Evolutionary conservation across 2,888 invertebrate genomes (phyloP).

Genomic region (Bhutanitis thaidina): DNA sequence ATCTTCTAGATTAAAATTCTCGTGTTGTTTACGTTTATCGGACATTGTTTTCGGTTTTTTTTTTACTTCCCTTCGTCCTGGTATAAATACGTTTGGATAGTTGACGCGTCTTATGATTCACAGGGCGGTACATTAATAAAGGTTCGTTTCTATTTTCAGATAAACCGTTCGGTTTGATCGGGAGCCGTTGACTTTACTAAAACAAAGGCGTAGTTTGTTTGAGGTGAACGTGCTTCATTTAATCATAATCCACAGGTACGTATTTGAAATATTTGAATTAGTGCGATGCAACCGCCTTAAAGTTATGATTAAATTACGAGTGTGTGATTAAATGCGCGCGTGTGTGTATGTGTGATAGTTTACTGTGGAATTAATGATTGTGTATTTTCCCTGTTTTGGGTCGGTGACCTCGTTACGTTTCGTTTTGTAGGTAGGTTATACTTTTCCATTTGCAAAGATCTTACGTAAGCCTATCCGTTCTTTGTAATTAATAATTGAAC

Average conservation of each 20-base stretch:
- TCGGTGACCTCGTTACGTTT: conserved; percentile 55
- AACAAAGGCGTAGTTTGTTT: conserved; percentile 72
- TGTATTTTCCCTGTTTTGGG: conserved; percentile 60
- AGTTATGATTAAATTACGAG: conserved; percentile 39
- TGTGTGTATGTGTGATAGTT: conserved; percentile 35
- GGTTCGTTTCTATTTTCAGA: conserved; percentile 76
- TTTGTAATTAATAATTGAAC: conserved; percentile 60
- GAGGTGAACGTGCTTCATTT: conserved; percentile 70
- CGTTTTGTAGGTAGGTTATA: conserved; percentile 48
- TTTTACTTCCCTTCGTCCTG: conserved; percentile 47
- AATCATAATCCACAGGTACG: conserved; percentile 64
- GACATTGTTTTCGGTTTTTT: conserved; percentile 35
- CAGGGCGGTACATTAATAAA: conserved; percentile 65
- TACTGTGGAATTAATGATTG: conserved; percentile 25
- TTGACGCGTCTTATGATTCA: conserved; percentile 54
- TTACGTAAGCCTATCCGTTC: conserved; percentile 53
- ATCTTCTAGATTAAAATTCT: conserved; percentile 19
- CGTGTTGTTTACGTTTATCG: conserved; percentile 32
- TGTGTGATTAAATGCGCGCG: conserved; percentile 24
- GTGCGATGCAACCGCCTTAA: conserved; percentile 33
- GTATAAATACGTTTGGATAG: conserved; percentile 58
- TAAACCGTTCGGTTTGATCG: conserved; percentile 72
- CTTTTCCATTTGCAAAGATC: conserved; percentile 51
- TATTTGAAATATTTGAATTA: conserved; percentile 45
- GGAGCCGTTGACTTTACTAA: conserved; percentile 69